A percentile compares a stretch with the other conserved stretches of the same genome.
Conservation (phyloP, 2,797 vertebrate genomes). For the Chlorospingus flavigularis region DNA sequence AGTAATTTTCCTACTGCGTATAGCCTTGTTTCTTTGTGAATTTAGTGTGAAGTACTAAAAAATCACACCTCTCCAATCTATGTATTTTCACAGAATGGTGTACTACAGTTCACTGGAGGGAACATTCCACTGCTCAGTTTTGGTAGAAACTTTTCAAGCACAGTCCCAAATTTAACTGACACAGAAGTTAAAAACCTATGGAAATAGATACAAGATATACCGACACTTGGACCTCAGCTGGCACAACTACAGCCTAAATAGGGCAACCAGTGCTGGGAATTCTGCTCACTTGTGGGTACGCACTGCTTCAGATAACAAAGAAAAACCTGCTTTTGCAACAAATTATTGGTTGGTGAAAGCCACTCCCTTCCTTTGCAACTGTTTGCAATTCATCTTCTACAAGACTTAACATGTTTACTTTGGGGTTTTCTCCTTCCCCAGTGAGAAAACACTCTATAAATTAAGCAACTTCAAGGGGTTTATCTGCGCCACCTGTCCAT, state of each 20-base stretch:
- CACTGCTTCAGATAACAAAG: not conserved
- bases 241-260: not conserved
- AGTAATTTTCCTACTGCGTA: not conserved
- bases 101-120: not conserved
- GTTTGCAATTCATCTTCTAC: slow-evolving; percentile 11
- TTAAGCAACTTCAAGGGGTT: not conserved
- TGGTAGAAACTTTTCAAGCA: not conserved
- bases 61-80: not conserved
- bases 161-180: not conserved
- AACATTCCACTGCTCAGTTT: not conserved
- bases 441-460: not conserved
- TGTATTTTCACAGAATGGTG: not conserved
- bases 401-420: slow-evolving; percentile 34
- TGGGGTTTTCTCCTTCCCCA: slow-evolving; percentile 8
- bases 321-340: slow-evolving; percentile 11
- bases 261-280: not conserved
- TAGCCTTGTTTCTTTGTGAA: not conserved
- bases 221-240: not conserved
- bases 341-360: slow-evolving; percentile 16
- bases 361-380: slow-evolving; percentile 20
- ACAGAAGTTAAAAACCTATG: not conserved
- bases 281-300: not conserved
- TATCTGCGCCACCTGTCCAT: not conserved
- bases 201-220: not conserved
- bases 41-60: not conserved